phyloP scores from a whole-genome alignment of 2,797 vertebrate genomes.

The Thripadectes ignobilis region DNA sequence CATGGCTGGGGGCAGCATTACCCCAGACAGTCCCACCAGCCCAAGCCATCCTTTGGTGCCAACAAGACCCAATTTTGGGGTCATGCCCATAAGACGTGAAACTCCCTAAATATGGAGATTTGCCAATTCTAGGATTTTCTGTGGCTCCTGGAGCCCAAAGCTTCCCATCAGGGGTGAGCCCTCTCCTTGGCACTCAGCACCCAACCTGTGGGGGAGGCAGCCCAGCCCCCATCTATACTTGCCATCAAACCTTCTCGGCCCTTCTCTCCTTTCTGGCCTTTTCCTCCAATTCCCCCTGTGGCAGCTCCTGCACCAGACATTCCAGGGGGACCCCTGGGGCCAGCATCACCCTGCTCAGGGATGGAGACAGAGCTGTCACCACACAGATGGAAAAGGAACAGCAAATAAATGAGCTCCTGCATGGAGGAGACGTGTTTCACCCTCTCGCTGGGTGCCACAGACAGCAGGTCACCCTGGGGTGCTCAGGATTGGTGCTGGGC shows the following conservation, averaged over 20 bases:
- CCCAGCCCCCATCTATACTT: slow-evolving; percentile 39
- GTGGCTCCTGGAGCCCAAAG: not conserved
- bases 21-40: not conserved
- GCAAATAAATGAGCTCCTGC: not conserved
- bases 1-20: not conserved
- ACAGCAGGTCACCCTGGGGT: not conserved
- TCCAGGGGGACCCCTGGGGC: slow-evolving; percentile 79
- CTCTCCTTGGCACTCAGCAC: not conserved
- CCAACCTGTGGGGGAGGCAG: not conserved
- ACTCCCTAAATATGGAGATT: accelerated
- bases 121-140: not conserved
- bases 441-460: not conserved
- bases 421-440: accelerated
- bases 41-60: not conserved
- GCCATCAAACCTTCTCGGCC: slow-evolving; percentile 83
- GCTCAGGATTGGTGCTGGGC: not conserved
- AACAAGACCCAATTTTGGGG: too few species aligned
- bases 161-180: accelerated
- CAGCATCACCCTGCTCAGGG: slow-evolving; percentile 78
- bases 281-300: slow-evolving; percentile 75
- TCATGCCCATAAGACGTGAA: accelerated
- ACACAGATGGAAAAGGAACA: not conserved
- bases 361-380: not conserved
- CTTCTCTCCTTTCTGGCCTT: slow-evolving; percentile 84
- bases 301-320: slow-evolving; percentile 79